These are phyloP conservation scores for Stylophora pistillata DNA, from an alignment of 64 coral and sea anemone genomes.

Conservation along the genomic window DNA sequence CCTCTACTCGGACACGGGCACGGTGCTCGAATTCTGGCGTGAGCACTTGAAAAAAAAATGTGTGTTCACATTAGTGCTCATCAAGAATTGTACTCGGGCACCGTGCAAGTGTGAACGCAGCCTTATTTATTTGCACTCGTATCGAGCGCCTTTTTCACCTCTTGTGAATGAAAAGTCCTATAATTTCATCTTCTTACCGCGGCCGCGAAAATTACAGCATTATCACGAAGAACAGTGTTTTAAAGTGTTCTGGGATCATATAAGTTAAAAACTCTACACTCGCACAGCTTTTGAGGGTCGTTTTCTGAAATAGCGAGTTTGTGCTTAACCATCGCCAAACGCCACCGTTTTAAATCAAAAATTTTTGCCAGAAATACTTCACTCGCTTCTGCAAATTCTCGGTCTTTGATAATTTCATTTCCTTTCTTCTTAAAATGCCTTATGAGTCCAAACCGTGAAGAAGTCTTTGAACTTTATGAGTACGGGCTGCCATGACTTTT, in stretches of 20 bases:
- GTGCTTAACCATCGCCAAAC: constrained; percentile 36
- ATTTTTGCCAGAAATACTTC: constrained; percentile 34
- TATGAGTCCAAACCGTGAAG: constrained; percentile 5
- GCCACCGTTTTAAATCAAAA: constrained; percentile 32
- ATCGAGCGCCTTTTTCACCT: constrained; percentile 22
- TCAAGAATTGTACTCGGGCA: too few species aligned
- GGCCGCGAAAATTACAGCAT: constrained; percentile 73
- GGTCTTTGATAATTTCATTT: constrained; percentile 51
- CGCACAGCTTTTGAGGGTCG: constrained; percentile 49
- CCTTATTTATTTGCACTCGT: constrained; percentile 54
- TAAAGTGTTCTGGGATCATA: constrained; percentile 27
- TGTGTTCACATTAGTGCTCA: too few species aligned
- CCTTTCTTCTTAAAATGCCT: neutral
- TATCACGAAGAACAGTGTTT: constrained; percentile 64
- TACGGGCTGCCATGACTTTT: constrained; percentile 29
- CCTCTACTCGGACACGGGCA: too few species aligned
- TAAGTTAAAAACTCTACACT: constrained; percentile 47
- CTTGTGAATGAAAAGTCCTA: constrained; percentile 34
- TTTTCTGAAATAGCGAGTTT: constrained; percentile 45
- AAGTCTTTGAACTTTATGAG: constrained; percentile 11
- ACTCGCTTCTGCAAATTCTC: constrained; percentile 17
- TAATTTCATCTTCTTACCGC: constrained; percentile 41
- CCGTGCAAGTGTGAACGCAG: too few species aligned
- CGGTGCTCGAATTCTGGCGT: too few species aligned
- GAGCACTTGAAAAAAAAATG: too few species aligned